Evolutionary conservation across 2,888 invertebrate genomes (phyloP), one percentile per base, ranked within the genome.

Genomic region (Drosophila lutescens): DNA sequence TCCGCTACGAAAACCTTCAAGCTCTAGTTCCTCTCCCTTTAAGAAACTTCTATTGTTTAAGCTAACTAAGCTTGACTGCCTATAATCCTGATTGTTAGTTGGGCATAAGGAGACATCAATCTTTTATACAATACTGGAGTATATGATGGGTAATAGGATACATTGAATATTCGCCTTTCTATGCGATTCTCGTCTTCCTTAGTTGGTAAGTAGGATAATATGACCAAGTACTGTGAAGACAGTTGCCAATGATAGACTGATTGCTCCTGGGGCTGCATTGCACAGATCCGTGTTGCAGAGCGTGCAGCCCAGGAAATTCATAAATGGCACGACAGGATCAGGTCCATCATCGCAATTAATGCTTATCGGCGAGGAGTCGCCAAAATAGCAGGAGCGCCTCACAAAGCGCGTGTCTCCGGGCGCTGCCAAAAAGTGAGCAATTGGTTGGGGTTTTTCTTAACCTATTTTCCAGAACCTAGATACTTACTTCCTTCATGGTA

Each of bases 401-500:
- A 90, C 76, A 34, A 89, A 90, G 8, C 72, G 17, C 6, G 71
- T 55, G 30, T 84, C 81, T 36, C 78, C 84, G 54, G 57, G 20
- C 30, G 15, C 80, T 81, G 50, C 2, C 34, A 65, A 20, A 2
- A 43, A 12, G 34, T 10, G 6, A 20, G 4, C 10, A 4, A 36
- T 54, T 17, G n/a, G 12, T 36, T 38, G 12, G 34, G 20, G 58
- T 8, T 0, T 32, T 12, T 41, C n/a, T 9, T 38, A 8, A 20
- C 13, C 5, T 8, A 34, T 5, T 20, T 26, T 41, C 12, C 6
- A 8, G 10, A 2, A 3, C 9, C n/a, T 15, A 7, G 53, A 41
- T 65, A 87, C 90, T 86, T 60, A 89, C 89, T 62, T 53, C 90
- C 89, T 36, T 76, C 79, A 38, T 86, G 86, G 63, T 88, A 80